Evolutionary conservation across 1,140 invertebrate genomes (phyloP).

Genomic region (Zaprionus davidi): DNA sequence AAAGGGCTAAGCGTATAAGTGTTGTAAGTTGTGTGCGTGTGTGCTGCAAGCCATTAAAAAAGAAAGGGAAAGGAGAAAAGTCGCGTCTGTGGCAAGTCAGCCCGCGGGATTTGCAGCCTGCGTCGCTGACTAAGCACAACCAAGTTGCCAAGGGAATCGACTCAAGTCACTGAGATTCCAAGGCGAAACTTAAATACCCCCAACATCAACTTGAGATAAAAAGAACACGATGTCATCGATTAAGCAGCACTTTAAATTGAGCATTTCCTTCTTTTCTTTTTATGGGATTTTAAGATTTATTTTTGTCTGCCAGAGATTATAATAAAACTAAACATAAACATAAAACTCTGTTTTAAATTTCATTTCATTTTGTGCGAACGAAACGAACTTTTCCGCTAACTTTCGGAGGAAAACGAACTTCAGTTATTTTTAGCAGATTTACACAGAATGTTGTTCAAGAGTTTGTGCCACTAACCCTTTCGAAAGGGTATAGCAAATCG

Average conservation of each 20-base stretch:
- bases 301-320: neutral
- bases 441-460: neutral
- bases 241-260: neutral
- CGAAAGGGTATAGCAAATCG: conserved; percentile 27
- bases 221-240: neutral
- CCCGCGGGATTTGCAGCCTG: conserved; percentile 10
- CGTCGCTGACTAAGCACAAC: conserved; percentile 44
- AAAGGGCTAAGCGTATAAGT: conserved; percentile 10
- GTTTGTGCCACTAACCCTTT: conserved; percentile 2
- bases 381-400: neutral
- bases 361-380: neutral
- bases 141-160: conserved; percentile 45
- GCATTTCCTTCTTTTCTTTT: neutral
- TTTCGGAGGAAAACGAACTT: conserved; percentile 3
- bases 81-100: conserved; percentile 5
- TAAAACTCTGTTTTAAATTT: neutral
- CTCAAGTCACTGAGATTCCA: neutral
- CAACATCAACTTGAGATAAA: neutral
- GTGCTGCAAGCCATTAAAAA: conserved; percentile 34
- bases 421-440: conserved; percentile 6
- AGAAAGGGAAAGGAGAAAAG: conserved; percentile 14
- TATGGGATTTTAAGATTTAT: neutral
- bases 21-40: neutral
- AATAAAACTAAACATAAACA: neutral
- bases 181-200: conserved; percentile 16